Percentiles rank a stretch among this genome's conserved stretches.
These are phyloP conservation scores for Drosophila colorata DNA, from an alignment of 2,888 invertebrate genomes.

Conservation along the genomic window DNA sequence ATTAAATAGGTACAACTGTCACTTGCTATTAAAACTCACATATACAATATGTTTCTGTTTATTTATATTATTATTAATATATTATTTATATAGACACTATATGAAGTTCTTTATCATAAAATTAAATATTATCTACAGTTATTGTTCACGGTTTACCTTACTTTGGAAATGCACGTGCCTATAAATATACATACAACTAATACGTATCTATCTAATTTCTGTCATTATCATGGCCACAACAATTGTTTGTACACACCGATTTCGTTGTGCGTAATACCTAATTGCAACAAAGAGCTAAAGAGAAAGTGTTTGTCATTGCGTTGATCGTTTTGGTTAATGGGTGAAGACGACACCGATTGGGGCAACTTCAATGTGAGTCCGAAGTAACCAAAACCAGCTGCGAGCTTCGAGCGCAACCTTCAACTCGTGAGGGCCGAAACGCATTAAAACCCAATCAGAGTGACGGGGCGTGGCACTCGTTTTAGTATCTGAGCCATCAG, in stretches of 20 bases:
- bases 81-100: too few species aligned
- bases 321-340: conserved; percentile 70
- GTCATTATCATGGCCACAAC: conserved; percentile 11
- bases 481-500: conserved; percentile 61
- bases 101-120: too few species aligned
- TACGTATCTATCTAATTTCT: background rate
- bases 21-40: too few species aligned
- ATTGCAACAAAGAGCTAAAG: conserved; percentile 55
- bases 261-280: conserved; percentile 44
- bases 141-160: too few species aligned
- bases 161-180: background rate
- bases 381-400: conserved; percentile 5
- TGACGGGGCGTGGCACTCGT: conserved; percentile 29
- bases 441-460: conserved; percentile 79
- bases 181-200: background rate
- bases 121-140: too few species aligned
- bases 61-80: too few species aligned
- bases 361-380: background rate
- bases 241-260: conserved; percentile 16
- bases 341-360: conserved; percentile 52
- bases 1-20: too few species aligned
- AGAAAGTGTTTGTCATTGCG: conserved; percentile 72
- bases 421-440: conserved; percentile 39
- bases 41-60: too few species aligned
- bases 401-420: conserved; percentile 33